Evolutionary conservation across 2,888 invertebrate species (phyloP).

Genomic region (Mesorhabditis spiculigera): DNA sequence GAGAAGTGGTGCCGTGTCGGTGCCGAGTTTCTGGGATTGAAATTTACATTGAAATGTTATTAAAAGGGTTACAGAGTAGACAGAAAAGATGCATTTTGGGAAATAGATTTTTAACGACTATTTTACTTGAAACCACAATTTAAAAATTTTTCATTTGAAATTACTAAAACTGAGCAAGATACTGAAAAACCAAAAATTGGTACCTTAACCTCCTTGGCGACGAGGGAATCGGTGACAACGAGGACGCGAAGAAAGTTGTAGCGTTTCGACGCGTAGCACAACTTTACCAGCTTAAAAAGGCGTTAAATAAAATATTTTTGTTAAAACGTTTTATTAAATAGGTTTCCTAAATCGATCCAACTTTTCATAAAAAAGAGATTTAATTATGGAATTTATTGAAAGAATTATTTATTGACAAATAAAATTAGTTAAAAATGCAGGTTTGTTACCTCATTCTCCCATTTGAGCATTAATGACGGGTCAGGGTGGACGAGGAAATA

Average conservation of each 20-base stretch:
- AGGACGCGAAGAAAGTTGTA: conserved; percentile 29
- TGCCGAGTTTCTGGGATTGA: conserved; percentile 10
- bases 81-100: conserved; percentile 1
- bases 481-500: conserved; percentile 33
- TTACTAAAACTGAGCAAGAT: conserved; percentile 35
- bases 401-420: too few species aligned
- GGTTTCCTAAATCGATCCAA: too few species aligned
- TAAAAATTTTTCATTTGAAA: too few species aligned
- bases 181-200: not conserved
- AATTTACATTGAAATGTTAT: not conserved
- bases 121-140: too few species aligned
- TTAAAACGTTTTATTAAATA: too few species aligned
- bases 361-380: too few species aligned
- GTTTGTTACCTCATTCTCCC: conserved; percentile 28
- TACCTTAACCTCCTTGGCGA: conserved; percentile 24
- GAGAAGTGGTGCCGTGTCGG: conserved; percentile 36
- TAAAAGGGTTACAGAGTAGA: conserved; percentile 1
- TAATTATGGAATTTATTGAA: too few species aligned
- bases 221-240: conserved; percentile 38
- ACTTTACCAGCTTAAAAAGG: conserved; percentile 23
- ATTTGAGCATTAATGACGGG: conserved; percentile 24
- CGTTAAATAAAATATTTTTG: too few species aligned
- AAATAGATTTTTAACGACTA: not conserved
- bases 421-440: too few species aligned
- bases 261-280: conserved; percentile 33